Percentiles rank a stretch among this genome's conserved stretches.
Conservation (phyloP, 2,797 vertebrate genomes). For the Holocentrus rufus region DNA sequence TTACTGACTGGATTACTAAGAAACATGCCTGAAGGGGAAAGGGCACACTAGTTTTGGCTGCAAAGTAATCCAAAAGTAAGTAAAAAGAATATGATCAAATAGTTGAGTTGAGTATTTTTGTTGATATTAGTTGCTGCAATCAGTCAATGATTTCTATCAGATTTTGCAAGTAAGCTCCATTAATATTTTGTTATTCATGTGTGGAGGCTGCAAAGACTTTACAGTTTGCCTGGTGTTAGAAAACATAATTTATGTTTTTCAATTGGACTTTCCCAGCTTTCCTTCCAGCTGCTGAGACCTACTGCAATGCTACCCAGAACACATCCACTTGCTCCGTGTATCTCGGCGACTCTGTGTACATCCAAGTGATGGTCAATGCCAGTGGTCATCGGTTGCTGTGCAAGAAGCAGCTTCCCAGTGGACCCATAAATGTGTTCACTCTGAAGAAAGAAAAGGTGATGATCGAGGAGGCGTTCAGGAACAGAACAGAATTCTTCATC, state of each 20-base stretch:
- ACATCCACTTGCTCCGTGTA: conserved; percentile 24
- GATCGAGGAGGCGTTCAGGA: not conserved
- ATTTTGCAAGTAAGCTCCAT: too few relatives aligned
- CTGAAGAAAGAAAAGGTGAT: conserved; percentile 27
- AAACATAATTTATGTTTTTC: not conserved
- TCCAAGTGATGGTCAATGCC: conserved; percentile 54
- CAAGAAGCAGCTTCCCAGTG: conserved; percentile 25
- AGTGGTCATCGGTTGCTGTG: not conserved
- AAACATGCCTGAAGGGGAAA: too few relatives aligned
- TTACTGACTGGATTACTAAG: too few relatives aligned
- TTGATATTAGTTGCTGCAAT: not conserved
- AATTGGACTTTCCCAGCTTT: conserved; percentile 1
- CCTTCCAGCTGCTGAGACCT: conserved; percentile 29
- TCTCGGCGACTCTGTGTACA: conserved; percentile 45
- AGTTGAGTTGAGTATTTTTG: not conserved
- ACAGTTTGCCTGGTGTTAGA: too few relatives aligned
- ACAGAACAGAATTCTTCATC: conserved; percentile 49
- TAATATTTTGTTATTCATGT: too few relatives aligned
- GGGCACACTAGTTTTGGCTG: too few relatives aligned
- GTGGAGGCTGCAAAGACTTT: too few relatives aligned
- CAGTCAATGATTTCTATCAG: too few relatives aligned
- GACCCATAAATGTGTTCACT: not conserved
- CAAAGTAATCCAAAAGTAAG: too few relatives aligned
- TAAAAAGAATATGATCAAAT: too few relatives aligned
- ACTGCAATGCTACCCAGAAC: conserved; percentile 28